These are phyloP conservation scores for Hydra vulgaris DNA, from an alignment of 30 jellyfish, hydroid and myxozoan genomes.

Conservation along the genomic window DNA sequence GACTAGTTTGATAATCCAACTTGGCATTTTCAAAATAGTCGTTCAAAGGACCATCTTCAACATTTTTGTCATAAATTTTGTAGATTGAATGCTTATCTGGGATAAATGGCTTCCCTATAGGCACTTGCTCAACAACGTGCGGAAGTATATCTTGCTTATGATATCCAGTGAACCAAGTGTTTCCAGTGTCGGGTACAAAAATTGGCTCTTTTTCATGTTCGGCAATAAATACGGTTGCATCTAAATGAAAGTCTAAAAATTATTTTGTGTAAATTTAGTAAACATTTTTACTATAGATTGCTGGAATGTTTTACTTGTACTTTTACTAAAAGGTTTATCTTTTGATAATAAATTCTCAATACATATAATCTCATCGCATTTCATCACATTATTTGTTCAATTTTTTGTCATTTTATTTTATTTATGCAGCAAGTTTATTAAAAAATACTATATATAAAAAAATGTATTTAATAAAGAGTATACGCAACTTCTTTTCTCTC, in stretches of 20 bases:
- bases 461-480: too few relatives aligned
- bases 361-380: too few relatives aligned
- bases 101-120: constrained; percentile 26
- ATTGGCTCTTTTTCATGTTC: constrained; percentile 10
- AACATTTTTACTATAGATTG: too few relatives aligned
- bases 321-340: too few relatives aligned
- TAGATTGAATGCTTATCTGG: constrained; percentile 27
- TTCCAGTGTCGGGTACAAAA: constrained; percentile 6
- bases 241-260: neutral
- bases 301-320: too few relatives aligned
- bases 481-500: too few relatives aligned
- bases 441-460: too few relatives aligned
- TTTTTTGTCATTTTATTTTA: too few relatives aligned
- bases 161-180: neutral
- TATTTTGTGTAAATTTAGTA: neutral
- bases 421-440: too few relatives aligned
- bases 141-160: neutral
- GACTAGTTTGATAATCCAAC: neutral
- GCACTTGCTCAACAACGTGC: neutral
- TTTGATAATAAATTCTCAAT: too few relatives aligned
- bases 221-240: neutral
- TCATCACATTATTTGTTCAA: too few relatives aligned
- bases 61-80: constrained; percentile 7
- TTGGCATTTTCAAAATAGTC: neutral
- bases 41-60: neutral